Evolutionary conservation across 2,888 invertebrate species (phyloP).

Genomic region (Rhagium mordax): DNA sequence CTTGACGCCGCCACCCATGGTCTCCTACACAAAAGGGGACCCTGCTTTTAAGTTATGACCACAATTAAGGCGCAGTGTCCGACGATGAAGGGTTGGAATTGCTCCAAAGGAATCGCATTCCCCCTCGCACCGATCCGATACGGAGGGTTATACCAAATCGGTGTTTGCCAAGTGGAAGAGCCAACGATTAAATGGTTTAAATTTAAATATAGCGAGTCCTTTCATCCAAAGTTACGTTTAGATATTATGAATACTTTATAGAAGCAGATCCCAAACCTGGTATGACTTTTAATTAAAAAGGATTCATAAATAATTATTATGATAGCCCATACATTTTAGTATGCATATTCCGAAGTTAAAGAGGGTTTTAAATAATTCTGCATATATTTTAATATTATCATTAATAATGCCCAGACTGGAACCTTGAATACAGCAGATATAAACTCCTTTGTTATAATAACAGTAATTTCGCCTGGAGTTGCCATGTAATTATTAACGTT

Average conservation of each 20-base stretch:
- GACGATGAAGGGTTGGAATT: conserved; percentile 23
- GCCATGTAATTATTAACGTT: neutral
- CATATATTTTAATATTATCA: conserved; percentile 15
- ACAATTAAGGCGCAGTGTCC: conserved; percentile 19
- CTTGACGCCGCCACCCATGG: conserved; percentile 22
- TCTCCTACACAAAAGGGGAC: neutral
- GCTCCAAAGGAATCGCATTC: conserved; percentile 4
- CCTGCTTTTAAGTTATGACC: conserved; percentile 28
- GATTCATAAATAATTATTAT: conserved; percentile 16
- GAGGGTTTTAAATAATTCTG: conserved; percentile 11
- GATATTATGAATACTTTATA: conserved; percentile 2
- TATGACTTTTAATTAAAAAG: neutral
- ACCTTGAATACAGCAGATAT: neutral
- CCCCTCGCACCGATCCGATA: neutral
- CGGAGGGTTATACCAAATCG: neutral
- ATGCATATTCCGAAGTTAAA: neutral
- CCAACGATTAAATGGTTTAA: conserved; percentile 8
- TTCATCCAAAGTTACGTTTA: neutral
- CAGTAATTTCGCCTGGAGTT: neutral
- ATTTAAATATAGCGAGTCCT: conserved; percentile 10
- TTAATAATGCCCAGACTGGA: conserved; percentile 3
- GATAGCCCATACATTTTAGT: neutral
- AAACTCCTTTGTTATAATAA: conserved; percentile 1
- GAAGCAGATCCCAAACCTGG: conserved; percentile 1
- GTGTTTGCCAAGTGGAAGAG: neutral